Base-by-base conservation (phyloP, 2,797 vertebrate species). In the Enteromius paludinosus region DNA sequence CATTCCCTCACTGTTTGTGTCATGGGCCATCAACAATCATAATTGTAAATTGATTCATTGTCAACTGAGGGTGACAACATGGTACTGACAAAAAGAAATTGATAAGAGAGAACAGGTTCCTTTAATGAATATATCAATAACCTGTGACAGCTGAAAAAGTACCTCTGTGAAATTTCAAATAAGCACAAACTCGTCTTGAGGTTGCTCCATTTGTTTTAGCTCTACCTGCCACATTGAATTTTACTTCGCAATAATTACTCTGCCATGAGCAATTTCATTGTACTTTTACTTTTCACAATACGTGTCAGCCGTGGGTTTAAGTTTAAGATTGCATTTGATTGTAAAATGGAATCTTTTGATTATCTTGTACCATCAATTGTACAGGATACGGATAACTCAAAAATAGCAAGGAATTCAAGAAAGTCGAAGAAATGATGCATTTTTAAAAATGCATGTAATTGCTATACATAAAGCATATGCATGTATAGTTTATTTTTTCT, bases 111-210 rank as follows among this genome's bases (percentile, higher is more conserved):
- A 95, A 94, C 92, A 93, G 93, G 92, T 88, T 90, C 81, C 86
- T 94, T 90, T 96, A 95, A 95, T 95, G 94, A 96, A 95, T 94
- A 93, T 96, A 96, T 96, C 94, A 95, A 96, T 96, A 95, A 96
- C 92, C 89, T 84, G 89, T 95, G 95, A 95, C 95, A 95, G 94
- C 92, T 94, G 94, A 95, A 93, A 90, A 92, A 94, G 91, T 92
- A 87, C 91, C 92, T 77, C 87, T 88, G 93, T 88, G 79, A 93
- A 88, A 92, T 94, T 94, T 93, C 93, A 93, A 93, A 94, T 93
- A 93, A 94, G 90, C 93, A 85, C 91, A 92, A 94, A 92, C 93
- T 93, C 91, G 90, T 92, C 89, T 84, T 80, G 87, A 87, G 87
- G 90, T 88, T 89, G 86, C 89, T 86, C 91, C 92, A 94, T 95